Evolutionary conservation across 2,113 vertebrate genomes (phyloP).

Genomic region (Salminus brasiliensis): DNA sequence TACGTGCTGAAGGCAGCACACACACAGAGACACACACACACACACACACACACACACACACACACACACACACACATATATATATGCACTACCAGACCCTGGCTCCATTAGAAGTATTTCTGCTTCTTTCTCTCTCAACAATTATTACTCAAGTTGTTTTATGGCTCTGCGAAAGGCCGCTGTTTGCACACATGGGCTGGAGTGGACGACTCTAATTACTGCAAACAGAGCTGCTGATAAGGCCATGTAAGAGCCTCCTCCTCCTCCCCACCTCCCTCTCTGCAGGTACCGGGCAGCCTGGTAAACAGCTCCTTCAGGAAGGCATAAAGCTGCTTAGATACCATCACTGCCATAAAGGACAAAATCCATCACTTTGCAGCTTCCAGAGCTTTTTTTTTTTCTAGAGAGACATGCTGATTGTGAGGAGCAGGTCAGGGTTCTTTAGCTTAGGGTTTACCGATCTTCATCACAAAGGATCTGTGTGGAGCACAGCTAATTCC

Average conservation of each 20-base stretch:
- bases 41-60: not conserved
- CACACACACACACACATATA: too few relatives aligned
- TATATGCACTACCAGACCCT: too few relatives aligned
- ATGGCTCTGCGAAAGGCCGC: conserved; percentile 9
- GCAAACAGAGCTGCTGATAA: conserved; percentile 31
- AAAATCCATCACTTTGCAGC: not conserved
- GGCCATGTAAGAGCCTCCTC: not conserved
- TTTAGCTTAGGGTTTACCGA: not conserved
- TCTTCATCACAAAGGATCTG: too few relatives aligned
- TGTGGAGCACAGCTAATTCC: too few relatives aligned
- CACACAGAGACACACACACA: not conserved
- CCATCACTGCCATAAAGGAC: not conserved
- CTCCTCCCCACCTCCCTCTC: not conserved
- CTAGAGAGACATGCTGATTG: not conserved
- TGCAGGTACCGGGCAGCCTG: conserved; percentile 1
- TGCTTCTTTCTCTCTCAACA: not conserved
- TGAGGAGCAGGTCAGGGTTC: not conserved
- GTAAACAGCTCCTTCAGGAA: not conserved
- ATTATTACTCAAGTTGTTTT: conserved; percentile 23
- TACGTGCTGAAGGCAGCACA: not conserved
- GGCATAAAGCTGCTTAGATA: not conserved
- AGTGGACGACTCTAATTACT: conserved; percentile 27
- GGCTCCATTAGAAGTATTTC: conserved; percentile 14
- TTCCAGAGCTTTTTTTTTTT: not conserved
- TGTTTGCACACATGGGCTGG: conserved; percentile 19